Conservation (phyloP, 1,140 invertebrate genomes). For the Atta colombica region DNA sequence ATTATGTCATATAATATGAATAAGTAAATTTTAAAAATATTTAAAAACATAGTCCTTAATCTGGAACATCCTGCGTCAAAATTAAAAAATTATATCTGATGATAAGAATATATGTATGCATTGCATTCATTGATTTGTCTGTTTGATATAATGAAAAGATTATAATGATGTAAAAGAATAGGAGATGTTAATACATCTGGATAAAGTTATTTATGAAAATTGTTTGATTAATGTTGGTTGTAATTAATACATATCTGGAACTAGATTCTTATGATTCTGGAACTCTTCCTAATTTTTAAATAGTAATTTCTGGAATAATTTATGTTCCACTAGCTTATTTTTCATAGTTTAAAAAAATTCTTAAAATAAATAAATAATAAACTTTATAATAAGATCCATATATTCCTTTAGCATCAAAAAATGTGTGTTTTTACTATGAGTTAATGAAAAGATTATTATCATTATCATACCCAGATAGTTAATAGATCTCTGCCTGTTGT, state of each 20-base stretch:
- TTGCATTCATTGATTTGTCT: neutral
- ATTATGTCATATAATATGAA: neutral
- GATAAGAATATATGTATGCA: neutral
- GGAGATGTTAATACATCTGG: neutral
- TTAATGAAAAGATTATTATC: neutral
- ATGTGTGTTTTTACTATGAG: too few relatives aligned
- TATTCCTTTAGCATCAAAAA: too few relatives aligned
- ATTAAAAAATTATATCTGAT: neutral
- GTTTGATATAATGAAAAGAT: neutral
- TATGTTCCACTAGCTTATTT: too few relatives aligned
- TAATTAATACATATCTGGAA: neutral
- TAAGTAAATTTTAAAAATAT: neutral
- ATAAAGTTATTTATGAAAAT: neutral
- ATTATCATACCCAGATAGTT: neutral
- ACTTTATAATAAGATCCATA: too few relatives aligned
- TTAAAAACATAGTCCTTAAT: neutral
- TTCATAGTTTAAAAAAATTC: too few relatives aligned
- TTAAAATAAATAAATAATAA: too few relatives aligned
- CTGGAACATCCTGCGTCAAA: neutral
- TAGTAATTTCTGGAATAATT: too few relatives aligned
- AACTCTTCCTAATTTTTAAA: too few relatives aligned
- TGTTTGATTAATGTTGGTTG: neutral
- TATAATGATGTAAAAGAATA: neutral
- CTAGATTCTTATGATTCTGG: too few relatives aligned
- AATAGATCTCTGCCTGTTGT: neutral